These are phyloP conservation scores for Pseudobourletiella spinata DNA, from an alignment of 1,140 invertebrate species.

Conservation along the genomic window DNA sequence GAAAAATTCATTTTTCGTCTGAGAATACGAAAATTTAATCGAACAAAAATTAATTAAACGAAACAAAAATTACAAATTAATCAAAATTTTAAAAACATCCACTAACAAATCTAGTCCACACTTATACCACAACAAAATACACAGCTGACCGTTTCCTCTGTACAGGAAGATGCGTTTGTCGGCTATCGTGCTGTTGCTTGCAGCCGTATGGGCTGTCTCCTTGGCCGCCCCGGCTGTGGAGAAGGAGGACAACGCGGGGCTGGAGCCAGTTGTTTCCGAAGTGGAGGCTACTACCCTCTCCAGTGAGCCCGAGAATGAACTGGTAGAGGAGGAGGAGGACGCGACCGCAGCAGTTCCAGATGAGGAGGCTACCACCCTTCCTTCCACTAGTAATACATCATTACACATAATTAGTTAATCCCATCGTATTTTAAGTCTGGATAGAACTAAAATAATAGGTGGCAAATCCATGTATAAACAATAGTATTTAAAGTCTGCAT, in stretches of 20 bases:
- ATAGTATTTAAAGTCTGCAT: too few species aligned
- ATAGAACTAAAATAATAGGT: not conserved
- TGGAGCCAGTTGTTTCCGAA: not conserved
- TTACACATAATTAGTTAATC: too few species aligned
- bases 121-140: too few species aligned
- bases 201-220: conserved; percentile 13
- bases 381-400: not conserved
- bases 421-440: not conserved
- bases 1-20: too few species aligned
- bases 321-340: not conserved
- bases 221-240: conserved; percentile 24
- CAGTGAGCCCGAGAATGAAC: not conserved
- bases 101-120: too few species aligned
- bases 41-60: too few species aligned
- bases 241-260: not conserved
- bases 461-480: too few species aligned
- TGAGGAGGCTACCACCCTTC: conserved; percentile 10
- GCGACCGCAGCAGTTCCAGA: not conserved
- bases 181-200: conserved; percentile 22
- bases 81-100: too few species aligned
- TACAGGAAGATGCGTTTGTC: conserved; percentile 34
- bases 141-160: too few species aligned
- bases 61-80: too few species aligned
- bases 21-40: too few species aligned
- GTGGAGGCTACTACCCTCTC: not conserved